Conservation (phyloP, 2,888 invertebrate species). For the Caenorhabditis auriculariae region DNA sequence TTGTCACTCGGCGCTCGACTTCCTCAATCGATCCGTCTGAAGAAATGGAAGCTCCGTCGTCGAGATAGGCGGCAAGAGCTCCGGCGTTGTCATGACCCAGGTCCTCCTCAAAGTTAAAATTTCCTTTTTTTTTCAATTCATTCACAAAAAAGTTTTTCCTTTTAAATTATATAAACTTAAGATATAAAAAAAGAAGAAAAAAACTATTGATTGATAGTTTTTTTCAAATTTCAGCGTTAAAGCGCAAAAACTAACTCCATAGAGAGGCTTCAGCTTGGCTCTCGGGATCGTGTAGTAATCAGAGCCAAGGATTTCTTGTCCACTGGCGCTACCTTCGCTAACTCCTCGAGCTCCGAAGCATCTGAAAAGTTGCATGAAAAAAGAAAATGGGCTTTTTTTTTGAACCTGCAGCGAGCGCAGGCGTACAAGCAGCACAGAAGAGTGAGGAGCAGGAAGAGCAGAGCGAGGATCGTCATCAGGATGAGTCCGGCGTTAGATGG, state of each 20-base stretch:
- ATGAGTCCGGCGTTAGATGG: slow-evolving; percentile 46
- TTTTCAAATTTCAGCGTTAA: not conserved
- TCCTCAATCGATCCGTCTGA: slow-evolving; percentile 43
- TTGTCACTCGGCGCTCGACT: slow-evolving; percentile 58
- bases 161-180: too few relatives aligned
- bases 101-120: too few relatives aligned
- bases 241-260: slow-evolving; percentile 25
- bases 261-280: slow-evolving; percentile 45
- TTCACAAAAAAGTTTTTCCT: too few relatives aligned
- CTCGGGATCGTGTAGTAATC: slow-evolving; percentile 54
- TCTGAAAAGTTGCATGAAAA: slow-evolving; percentile 1
- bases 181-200: too few relatives aligned
- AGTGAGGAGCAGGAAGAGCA: slow-evolving; percentile 60
- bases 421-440: slow-evolving; percentile 53
- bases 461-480: slow-evolving; percentile 57
- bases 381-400: not conserved
- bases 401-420: slow-evolving; percentile 44
- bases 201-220: slow-evolving; percentile 1
- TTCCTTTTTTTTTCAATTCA: too few relatives aligned
- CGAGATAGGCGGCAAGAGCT: slow-evolving; percentile 38
- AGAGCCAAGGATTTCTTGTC: slow-evolving; percentile 40
- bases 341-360: slow-evolving; percentile 45
- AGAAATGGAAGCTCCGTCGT: slow-evolving; percentile 46
- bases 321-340: slow-evolving; percentile 28
- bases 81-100: slow-evolving; percentile 35